Percentiles rank a stretch among this genome's conserved stretches.
Evolutionary conservation across 2,888 invertebrate genomes (phyloP).

Genomic region (Chironomus tentans): DNA sequence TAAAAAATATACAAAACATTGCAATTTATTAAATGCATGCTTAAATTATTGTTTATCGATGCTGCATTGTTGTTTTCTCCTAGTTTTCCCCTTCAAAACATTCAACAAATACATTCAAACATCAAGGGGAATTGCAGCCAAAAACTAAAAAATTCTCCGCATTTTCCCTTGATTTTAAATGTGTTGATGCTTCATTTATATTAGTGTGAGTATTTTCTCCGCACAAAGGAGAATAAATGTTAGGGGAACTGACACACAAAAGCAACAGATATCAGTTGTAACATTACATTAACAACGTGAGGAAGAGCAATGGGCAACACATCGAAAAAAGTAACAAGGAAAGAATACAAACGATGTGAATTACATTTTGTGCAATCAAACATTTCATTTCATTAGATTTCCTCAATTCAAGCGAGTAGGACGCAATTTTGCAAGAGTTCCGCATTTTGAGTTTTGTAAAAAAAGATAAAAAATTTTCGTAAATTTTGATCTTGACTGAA

Average conservation of each 20-base stretch:
- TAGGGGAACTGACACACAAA: background rate
- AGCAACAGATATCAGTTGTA: background rate
- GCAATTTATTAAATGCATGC: background rate
- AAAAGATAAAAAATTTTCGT: background rate
- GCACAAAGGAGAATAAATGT: no score
- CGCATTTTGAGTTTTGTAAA: background rate
- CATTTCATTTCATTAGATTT: slow-evolving; percentile 27
- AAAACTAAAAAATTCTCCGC: background rate
- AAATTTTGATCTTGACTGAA: background rate
- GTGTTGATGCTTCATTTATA: no score
- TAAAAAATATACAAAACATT: background rate
- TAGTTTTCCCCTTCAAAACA: background rate
- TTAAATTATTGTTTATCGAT: background rate
- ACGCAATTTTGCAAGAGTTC: slow-evolving; percentile 20
- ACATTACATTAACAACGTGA: background rate
- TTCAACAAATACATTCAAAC: background rate
- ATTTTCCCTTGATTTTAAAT: background rate
- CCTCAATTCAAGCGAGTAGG: slow-evolving; percentile 26
- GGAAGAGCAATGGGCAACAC: background rate
- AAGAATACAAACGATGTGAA: slow-evolving; percentile 2
- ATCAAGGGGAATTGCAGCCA: background rate
- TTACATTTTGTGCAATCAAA: slow-evolving; percentile 26
- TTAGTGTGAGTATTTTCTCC: no score
- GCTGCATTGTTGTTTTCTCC: background rate
- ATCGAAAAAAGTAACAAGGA: background rate